Evolutionary conservation across 2,113 vertebrate species (phyloP), one percentile per base, ranked within the genome.

Genomic region (Grammomys dolichurus): DNA sequence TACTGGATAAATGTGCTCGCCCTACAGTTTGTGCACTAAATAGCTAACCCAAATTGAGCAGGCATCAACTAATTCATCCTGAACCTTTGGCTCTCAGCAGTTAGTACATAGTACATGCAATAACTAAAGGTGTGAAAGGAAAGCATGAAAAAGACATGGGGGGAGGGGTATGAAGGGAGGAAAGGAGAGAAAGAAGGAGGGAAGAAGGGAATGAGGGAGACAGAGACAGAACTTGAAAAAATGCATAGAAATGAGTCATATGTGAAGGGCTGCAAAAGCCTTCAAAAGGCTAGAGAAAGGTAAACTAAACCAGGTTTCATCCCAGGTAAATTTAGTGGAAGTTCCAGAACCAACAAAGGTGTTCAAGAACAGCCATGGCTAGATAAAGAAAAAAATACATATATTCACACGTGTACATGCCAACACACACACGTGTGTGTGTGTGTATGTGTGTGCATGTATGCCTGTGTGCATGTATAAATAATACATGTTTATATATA

Each of bases 181-280:
- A 5, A 24, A 31, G 36, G 9, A 11, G 58, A 36, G 4, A 51
- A 33, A 51, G 48, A 51, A 9, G 26, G 28, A 10, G 3, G 19
- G n/a, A 43, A 0, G 3, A 2, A 24, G 10, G 36, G 9, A 11
- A 26, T 2, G 36, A 24, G 33, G 4, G 7, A 33, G 5, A 36
- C 14, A 56, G 33, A 93, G 40, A 80, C 94, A 46, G 56, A 5
- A 1, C 54, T 56, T 11, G 7, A 92, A 6, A 6, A 36, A 40
- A 65, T 58, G 7, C 2, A 19, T 11, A 96, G 1, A 31, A 70
- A 67, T 58, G 17, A 46, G 1, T 40, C 2, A 70, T 24, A 7
- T 63, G 0, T 54, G 26, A 89, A 95, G 12, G 26, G 43, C 81
- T 24, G 13, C 5, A 43, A 36, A 31, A 40, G 12, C 14, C 17